Percentiles rank a stretch among this genome's conserved stretches.
Evolutionary conservation across 2,888 invertebrate species (phyloP).

Genomic region (Sepiola atlantica): DNA sequence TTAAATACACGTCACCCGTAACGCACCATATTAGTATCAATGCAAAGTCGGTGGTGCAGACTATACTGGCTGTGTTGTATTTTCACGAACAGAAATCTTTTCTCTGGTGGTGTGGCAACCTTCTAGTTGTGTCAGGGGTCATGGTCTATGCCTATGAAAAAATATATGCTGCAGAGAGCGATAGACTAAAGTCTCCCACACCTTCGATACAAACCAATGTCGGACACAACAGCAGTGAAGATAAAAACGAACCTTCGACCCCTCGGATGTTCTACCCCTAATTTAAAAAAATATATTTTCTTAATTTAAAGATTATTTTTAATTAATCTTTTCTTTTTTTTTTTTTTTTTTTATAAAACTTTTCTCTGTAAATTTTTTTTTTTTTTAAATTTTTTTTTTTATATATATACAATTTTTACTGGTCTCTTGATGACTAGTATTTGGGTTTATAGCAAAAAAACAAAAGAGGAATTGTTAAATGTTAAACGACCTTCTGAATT

Average conservation of each 20-base stretch:
- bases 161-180: constrained; percentile 52
- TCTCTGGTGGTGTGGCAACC: constrained; percentile 73
- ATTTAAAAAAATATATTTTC: not conserved
- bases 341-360: not conserved
- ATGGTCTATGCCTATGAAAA: constrained; percentile 67
- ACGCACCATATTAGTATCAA: constrained; percentile 74
- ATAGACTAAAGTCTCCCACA: not conserved
- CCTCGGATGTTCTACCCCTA: constrained; percentile 42
- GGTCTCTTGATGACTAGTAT: not conserved
- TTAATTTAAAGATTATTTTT: not conserved
- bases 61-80: constrained; percentile 71
- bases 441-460: no score
- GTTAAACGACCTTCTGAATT: no score
- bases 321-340: no score
- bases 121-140: constrained; percentile 71
- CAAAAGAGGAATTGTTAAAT: no score
- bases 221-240: constrained; percentile 33
- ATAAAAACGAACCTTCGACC: constrained; percentile 45
- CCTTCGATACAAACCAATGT: not conserved
- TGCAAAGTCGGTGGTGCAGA: constrained; percentile 73
- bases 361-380: not conserved
- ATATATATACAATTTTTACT: not conserved
- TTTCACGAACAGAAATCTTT: constrained; percentile 67
- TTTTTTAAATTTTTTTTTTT: not conserved
- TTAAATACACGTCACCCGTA: constrained; percentile 73